Conservation (phyloP, 2,888 invertebrate genomes). For the Hirtodrosophila histrioides region DNA sequence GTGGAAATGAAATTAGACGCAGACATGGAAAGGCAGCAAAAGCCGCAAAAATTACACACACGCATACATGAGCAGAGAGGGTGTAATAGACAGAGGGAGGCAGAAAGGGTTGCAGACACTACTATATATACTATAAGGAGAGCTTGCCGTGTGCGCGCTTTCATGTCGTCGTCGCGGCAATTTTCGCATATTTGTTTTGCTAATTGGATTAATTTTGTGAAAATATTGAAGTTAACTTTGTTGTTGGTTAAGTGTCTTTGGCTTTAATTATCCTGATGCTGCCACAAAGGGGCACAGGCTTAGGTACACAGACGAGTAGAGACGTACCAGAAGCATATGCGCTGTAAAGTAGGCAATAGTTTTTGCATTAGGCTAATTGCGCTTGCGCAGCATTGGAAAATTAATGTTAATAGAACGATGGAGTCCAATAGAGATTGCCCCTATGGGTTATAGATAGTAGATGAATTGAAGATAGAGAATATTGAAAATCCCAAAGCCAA, state of each 20-base stretch:
- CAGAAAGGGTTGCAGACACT: not conserved
- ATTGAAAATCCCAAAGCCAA: too few relatives aligned
- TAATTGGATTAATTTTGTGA: slow-evolving; percentile 68
- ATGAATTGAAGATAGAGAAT: too few relatives aligned
- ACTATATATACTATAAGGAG: not conserved
- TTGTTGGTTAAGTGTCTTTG: slow-evolving; percentile 13
- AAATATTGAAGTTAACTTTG: slow-evolving; percentile 57
- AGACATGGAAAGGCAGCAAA: slow-evolving; percentile 37
- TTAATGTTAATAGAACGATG: not conserved
- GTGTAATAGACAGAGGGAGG: not conserved
- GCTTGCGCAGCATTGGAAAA: slow-evolving; percentile 20
- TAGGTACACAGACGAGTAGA: not conserved
- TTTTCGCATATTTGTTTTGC: slow-evolving; percentile 60
- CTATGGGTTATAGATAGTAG: too few relatives aligned
- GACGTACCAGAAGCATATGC: not conserved
- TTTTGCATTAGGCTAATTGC: slow-evolving; percentile 7
- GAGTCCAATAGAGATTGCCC: too few relatives aligned
- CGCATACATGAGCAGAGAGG: not conserved
- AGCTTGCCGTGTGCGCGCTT: slow-evolving; percentile 3
- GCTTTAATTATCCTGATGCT: slow-evolving; percentile 35
- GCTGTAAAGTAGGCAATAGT: slow-evolving; percentile 21
- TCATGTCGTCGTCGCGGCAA: slow-evolving; percentile 30
- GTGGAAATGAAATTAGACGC: slow-evolving; percentile 55
- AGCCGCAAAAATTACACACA: slow-evolving; percentile 53
- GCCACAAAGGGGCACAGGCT: not conserved